Percentiles rank a stretch among this genome's conserved stretches.
phyloP scores from a whole-genome alignment of 2,113 vertebrate species.

The Laticauda laticaudata region DNA sequence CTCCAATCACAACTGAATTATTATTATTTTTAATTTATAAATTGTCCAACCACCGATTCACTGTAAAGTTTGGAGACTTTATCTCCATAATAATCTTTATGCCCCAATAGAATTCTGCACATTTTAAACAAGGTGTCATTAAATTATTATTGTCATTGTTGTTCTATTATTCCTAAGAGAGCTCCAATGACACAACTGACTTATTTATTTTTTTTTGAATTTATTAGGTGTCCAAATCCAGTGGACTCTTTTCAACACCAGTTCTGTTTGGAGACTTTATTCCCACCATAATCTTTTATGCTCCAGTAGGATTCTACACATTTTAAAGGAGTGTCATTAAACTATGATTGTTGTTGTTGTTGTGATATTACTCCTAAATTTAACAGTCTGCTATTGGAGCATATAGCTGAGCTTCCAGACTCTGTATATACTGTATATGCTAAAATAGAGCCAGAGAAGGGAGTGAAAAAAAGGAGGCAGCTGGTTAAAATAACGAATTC shows the following conservation, averaged over 20 bases:
- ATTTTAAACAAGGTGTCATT: neutral
- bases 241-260: neutral
- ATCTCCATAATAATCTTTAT: neutral
- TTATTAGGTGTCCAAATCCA: neutral
- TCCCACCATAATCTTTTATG: neutral
- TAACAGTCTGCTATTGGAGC: neutral
- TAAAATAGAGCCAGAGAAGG: neutral
- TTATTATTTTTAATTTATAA: neutral
- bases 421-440: neutral
- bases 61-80: neutral
- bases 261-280: neutral
- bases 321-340: neutral
- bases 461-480: neutral
- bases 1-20: neutral
- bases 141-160: neutral
- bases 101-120: neutral
- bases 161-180: neutral
- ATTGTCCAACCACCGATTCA: neutral
- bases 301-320: neutral
- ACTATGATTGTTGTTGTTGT: neutral
- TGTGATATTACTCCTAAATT: neutral
- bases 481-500: neutral
- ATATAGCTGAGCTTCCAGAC: neutral
- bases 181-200: neutral
- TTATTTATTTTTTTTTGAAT: neutral